Evolutionary conservation across 1,140 invertebrate species (phyloP).

Genomic region (Metaphire vulgaris): DNA sequence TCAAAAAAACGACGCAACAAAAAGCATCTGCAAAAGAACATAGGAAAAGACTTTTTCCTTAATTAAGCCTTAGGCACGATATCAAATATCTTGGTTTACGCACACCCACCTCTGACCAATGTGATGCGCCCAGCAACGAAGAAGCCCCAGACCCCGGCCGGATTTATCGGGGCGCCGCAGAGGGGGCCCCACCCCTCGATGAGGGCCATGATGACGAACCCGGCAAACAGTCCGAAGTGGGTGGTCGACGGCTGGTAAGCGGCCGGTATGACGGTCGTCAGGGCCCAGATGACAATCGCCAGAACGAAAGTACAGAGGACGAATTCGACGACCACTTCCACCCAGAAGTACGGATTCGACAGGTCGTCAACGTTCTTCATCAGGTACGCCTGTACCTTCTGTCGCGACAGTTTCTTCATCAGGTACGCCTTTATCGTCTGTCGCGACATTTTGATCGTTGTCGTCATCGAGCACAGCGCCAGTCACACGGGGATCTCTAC

Average conservation of each 20-base stretch:
- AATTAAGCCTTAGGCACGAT: too few species aligned
- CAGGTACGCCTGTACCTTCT: too few species aligned
- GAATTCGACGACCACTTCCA: slow-evolving; percentile 4
- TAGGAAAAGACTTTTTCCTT: too few species aligned
- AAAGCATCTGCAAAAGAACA: too few species aligned
- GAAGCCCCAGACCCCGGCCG: background rate
- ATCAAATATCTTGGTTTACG: too few species aligned
- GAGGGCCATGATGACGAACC: slow-evolving; percentile 3
- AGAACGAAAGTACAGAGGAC: slow-evolving; percentile 5
- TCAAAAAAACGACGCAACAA: too few species aligned
- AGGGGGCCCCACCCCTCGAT: background rate
- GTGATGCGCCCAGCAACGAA: background rate
- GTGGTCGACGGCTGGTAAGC: slow-evolving; percentile 1
- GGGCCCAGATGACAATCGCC: slow-evolving; percentile 9
- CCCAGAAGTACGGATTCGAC: background rate
- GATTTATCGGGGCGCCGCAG: slow-evolving; percentile 1
- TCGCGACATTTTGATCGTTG: too few species aligned
- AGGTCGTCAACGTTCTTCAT: too few species aligned
- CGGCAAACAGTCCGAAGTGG: slow-evolving; percentile 14
- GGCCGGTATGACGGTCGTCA: background rate
- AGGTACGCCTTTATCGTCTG: too few species aligned
- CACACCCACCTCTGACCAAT: slow-evolving; percentile 3
- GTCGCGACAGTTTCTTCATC: too few species aligned
- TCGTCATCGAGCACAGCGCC: too few species aligned
- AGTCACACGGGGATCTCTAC: too few species aligned